Evolutionary conservation across 2,888 invertebrate species (phyloP), one percentile per base, ranked within the genome.

Genomic region (Merodon equestris): DNA sequence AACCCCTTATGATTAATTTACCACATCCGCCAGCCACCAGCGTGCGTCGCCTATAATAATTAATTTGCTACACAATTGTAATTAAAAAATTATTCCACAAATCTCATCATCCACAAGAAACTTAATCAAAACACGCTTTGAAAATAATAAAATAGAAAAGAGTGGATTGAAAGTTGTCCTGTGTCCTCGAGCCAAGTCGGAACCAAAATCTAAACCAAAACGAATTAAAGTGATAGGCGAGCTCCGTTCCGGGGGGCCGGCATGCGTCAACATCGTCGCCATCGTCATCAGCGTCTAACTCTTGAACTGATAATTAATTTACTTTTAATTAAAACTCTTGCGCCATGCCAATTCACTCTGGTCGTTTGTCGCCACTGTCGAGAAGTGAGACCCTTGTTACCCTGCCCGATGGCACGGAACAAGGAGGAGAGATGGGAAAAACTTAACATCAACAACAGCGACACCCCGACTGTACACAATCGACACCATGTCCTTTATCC

Each of bases 241-340:
- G n/a, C n/a, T n/a, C n/a, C 27, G 7, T 27, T 7, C 27, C 27
- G 27, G 27, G 27, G 27, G 27, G 7, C 27, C 7, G 7, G 27
- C 27, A 27, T 27, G 27, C 27, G 27, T 27, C 7, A 7, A 27
- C 27, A 7, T 27, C 27, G 27, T 27, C 27, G n/a, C n/a, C n/a
- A n/a, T n/a, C n/a, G n/a, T n/a, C n/a, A n/a, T n/a, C 10, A 10
- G 36, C 34, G 54, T 79, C 63, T 68, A 79, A 74, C 73, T 63
- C 79, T 79, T 73, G 53, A 79, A 58, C 73, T 79, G 74, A 70
- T 73, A 79, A 79, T 79, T 79, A 79, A 79, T 79, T 79, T 79
- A 74, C 74, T 74, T 74, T 70, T 79, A 79, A 79, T 79, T 79
- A 79, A 79, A 79, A 79, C 68, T 79, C 74, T 64, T 57, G 36